Conservation (phyloP, 1,140 invertebrate genomes). For the Gonioctena quinquepunctata region DNA sequence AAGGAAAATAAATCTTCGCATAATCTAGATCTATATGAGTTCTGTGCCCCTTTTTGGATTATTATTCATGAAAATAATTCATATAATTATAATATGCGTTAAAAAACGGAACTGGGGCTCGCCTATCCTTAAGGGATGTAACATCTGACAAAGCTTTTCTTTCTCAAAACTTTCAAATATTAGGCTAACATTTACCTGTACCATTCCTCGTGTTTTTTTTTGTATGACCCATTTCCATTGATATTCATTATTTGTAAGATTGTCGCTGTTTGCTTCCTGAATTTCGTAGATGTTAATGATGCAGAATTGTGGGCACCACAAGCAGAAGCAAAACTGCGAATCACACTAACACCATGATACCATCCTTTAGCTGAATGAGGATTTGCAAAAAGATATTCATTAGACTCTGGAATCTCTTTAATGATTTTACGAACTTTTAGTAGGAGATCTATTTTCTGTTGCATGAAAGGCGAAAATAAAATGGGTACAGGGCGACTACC, state of each 20-base stretch:
- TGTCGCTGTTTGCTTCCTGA: slow-evolving; percentile 35
- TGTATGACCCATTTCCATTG: slow-evolving; percentile 37
- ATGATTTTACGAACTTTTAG: background rate
- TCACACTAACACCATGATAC: background rate
- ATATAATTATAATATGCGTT: too few species aligned
- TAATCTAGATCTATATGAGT: too few species aligned
- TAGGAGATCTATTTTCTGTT: slow-evolving; percentile 13
- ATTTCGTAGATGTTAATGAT: slow-evolving; percentile 24
- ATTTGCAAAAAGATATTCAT: slow-evolving; percentile 14
- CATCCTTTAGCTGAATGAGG: background rate
- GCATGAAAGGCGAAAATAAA: slow-evolving; percentile 23
- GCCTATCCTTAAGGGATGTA: too few species aligned
- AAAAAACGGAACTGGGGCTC: too few species aligned
- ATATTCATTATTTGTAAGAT: slow-evolving; percentile 32
- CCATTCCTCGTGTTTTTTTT: background rate
- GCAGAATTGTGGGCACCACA: slow-evolving; percentile 8
- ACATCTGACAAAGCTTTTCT: too few species aligned
- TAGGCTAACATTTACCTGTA: too few species aligned
- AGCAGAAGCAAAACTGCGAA: slow-evolving; percentile 18
- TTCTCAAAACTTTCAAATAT: too few species aligned
- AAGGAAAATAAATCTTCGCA: too few species aligned
- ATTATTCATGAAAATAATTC: too few species aligned
- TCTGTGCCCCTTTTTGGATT: too few species aligned
- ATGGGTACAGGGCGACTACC: slow-evolving; percentile 30
- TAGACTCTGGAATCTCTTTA: background rate